phyloP scores from a whole-genome alignment of 2,797 vertebrate genomes.

The Pagetopsis macropterus region DNA sequence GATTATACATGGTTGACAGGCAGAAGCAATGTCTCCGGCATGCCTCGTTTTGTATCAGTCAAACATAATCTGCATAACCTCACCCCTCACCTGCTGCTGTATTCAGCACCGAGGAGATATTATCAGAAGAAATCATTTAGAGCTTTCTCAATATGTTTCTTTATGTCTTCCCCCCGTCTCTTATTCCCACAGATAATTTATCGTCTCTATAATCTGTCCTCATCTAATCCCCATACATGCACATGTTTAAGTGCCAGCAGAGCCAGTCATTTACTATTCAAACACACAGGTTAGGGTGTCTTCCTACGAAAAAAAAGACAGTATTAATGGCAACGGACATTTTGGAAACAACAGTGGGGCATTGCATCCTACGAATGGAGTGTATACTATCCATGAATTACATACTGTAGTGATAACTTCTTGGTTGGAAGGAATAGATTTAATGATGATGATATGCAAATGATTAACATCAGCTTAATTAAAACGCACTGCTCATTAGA shows the following conservation, averaged over 20 bases:
- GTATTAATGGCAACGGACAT: background rate
- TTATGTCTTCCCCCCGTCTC: background rate
- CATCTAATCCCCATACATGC: background rate
- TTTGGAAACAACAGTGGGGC: background rate
- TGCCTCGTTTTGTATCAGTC: conserved; percentile 4
- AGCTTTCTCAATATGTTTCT: background rate
- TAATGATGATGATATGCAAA: background rate
- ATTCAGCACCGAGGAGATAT: conserved; percentile 16
- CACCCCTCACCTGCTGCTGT: conserved; percentile 13
- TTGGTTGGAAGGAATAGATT: background rate
- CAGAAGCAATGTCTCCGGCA: conserved; percentile 7
- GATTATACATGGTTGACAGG: conserved; percentile 14
- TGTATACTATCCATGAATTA: conserved; percentile 3
- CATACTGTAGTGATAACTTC: background rate
- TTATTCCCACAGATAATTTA: background rate
- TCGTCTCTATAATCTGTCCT: background rate
- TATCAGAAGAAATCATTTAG: background rate
- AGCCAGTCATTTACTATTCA: background rate
- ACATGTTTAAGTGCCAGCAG: background rate
- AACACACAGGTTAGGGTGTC: background rate
- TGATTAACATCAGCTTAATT: conserved; percentile 7
- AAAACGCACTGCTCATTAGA: conserved; percentile 20
- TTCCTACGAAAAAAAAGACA: background rate
- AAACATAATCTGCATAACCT: conserved; percentile 5
- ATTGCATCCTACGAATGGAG: background rate